phyloP scores from a whole-genome alignment of 2,113 vertebrate genomes.

The Channa maculata region DNA sequence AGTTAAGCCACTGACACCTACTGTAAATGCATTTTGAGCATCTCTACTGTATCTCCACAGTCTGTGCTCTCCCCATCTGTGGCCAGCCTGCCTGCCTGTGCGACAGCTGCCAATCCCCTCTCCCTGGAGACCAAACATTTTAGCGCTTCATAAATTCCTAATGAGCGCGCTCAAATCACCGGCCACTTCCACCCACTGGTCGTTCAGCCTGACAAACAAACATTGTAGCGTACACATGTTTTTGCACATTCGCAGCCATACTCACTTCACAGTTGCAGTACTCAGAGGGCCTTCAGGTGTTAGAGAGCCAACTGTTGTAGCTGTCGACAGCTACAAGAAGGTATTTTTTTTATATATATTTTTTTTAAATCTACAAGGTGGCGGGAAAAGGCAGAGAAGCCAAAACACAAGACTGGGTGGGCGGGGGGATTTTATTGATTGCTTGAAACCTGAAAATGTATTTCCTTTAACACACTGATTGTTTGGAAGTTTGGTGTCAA shows the following conservation, averaged over 20 bases:
- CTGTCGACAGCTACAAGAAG: conserved; percentile 56
- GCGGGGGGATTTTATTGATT: conserved; percentile 24
- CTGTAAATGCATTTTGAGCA: conserved; percentile 51
- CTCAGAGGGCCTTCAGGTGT: conserved; percentile 72
- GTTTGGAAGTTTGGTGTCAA: conserved; percentile 2
- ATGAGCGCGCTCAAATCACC: conserved; percentile 96
- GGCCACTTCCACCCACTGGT: conserved; percentile 86
- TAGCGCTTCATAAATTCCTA: conserved; percentile 99
- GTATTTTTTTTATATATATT: conserved; percentile 4
- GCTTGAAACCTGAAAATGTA: conserved; percentile 25
- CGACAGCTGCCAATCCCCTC: conserved; percentile 92
- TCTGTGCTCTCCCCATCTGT: conserved; percentile 61
- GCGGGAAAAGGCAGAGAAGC: conserved; percentile 14
- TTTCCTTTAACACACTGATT: conserved; percentile 4
- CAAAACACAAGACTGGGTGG: not conserved
- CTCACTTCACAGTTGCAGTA: conserved; percentile 72
- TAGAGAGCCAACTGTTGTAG: conserved; percentile 49
- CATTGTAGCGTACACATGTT: conserved; percentile 71
- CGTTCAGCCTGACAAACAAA: conserved; percentile 84
- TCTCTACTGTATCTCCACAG: conserved; percentile 28
- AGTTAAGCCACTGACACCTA: no score
- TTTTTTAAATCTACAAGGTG: not conserved
- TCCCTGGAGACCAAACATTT: conserved; percentile 95
- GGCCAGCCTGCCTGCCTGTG: conserved; percentile 73
- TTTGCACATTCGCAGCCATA: conserved; percentile 55